Evolutionary conservation across 2,113 vertebrate genomes (phyloP).

Genomic region (Phrynocephalus versicolor): DNA sequence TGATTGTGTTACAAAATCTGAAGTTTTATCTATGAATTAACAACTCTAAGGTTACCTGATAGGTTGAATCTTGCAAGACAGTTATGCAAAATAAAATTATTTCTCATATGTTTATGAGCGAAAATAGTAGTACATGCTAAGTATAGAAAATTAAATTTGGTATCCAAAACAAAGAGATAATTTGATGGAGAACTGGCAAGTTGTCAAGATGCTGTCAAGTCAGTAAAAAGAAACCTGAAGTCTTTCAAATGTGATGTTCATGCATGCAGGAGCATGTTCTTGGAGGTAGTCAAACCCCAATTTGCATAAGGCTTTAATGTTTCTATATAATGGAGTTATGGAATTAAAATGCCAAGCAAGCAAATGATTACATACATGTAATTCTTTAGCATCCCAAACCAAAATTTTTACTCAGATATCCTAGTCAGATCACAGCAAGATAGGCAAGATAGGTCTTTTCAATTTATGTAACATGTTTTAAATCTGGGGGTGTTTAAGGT

Average conservation of each 20-base stretch:
- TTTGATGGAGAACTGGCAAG: neutral
- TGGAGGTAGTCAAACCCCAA: neutral
- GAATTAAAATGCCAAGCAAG: neutral
- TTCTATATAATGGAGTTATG: neutral
- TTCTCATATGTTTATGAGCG: neutral
- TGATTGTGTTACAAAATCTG: neutral
- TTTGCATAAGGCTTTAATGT: neutral
- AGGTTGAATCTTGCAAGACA: neutral
- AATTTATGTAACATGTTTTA: too few relatives aligned
- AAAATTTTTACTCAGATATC: neutral
- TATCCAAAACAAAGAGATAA: neutral
- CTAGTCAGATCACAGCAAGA: too few relatives aligned
- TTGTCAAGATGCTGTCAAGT: neutral
- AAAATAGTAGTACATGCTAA: neutral
- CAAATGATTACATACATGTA: neutral
- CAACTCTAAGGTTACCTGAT: neutral
- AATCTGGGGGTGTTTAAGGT: too few relatives aligned
- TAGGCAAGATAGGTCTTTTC: too few relatives aligned
- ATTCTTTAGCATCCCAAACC: neutral
- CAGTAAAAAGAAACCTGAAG: neutral
- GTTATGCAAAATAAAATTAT: neutral
- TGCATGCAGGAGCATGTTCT: neutral
- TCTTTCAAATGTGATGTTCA: neutral
- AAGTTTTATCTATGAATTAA: neutral
- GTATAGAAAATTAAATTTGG: neutral